Conservation (phyloP, 1,140 invertebrate species). For the Penaeus chinensis region DNA sequence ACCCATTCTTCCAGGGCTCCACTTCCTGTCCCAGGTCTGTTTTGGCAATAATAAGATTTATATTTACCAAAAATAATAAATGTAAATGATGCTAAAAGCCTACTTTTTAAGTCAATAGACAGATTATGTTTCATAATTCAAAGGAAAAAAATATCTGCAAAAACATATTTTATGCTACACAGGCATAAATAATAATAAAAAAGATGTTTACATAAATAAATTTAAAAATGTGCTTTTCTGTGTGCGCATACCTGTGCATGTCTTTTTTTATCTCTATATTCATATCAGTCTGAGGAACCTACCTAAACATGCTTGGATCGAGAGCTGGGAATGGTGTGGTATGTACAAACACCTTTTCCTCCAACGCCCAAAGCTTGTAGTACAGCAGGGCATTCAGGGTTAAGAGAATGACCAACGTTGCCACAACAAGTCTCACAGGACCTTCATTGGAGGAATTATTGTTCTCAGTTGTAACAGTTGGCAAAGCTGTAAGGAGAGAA, state of each 20-base stretch:
- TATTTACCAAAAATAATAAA: no score
- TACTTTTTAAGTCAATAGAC: no score
- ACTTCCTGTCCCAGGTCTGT: conserved; percentile 73
- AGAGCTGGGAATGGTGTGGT: conserved; percentile 56
- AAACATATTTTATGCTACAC: no score
- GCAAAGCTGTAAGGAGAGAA: conserved; percentile 39
- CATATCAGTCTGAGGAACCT: not conserved
- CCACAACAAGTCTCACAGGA: conserved; percentile 73
- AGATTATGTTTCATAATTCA: no score
- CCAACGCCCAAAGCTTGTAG: conserved; percentile 80
- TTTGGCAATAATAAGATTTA: conserved; percentile 48
- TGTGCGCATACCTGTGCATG: no score
- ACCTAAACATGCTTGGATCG: conserved; percentile 59
- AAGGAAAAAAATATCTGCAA: no score
- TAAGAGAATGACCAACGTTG: conserved; percentile 73
- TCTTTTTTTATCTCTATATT: not conserved
- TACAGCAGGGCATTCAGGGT: conserved; percentile 83
- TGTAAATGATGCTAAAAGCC: no score
- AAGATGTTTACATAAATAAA: no score
- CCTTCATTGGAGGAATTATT: conserved; percentile 39
- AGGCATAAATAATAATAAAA: no score
- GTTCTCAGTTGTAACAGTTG: conserved; percentile 43
- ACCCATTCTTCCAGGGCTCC: conserved; percentile 80
- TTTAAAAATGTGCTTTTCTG: no score
- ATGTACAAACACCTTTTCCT: conserved; percentile 68